Evolutionary conservation across 2,888 invertebrate species (phyloP).

Genomic region (Tetrapedia diversipes): DNA sequence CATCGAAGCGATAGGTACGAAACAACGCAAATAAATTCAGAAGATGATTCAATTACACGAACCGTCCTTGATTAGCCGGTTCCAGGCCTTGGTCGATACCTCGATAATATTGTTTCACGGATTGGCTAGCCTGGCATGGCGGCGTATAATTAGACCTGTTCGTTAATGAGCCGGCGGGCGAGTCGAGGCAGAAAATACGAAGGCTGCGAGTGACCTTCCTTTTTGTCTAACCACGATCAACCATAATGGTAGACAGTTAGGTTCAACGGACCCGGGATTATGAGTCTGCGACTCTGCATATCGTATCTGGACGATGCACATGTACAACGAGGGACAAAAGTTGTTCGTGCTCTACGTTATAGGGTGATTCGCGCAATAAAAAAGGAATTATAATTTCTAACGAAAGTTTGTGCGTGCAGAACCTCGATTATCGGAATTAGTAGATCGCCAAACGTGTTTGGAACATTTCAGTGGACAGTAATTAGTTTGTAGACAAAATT

Average conservation of each 20-base stretch:
- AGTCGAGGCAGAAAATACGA: constrained; percentile 32
- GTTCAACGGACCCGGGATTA: constrained; percentile 76
- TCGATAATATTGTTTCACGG: not conserved
- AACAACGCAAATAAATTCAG: not conserved
- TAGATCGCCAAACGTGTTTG: too few relatives aligned
- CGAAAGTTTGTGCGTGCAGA: too few relatives aligned
- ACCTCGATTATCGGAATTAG: too few relatives aligned
- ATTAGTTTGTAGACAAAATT: too few relatives aligned
- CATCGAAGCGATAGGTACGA: not conserved
- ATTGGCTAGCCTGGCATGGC: not conserved
- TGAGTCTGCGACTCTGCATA: constrained; percentile 22
- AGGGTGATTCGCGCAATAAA: too few relatives aligned
- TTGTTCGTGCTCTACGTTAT: too few relatives aligned
- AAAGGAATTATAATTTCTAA: too few relatives aligned
- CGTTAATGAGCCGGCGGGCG: constrained; percentile 45
- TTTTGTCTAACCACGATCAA: constrained; percentile 66
- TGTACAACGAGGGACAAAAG: not conserved
- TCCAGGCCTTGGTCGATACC: not conserved
- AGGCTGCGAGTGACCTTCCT: constrained; percentile 52
- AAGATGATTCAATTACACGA: not conserved
- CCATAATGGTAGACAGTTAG: constrained; percentile 77
- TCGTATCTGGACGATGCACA: constrained; percentile 7
- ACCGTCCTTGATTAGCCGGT: not conserved
- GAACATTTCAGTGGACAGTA: too few relatives aligned
- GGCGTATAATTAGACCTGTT: constrained; percentile 41